phyloP scores from a whole-genome alignment of 53 echinoderm and acorn worm species.

The Luidia sarsii region DNA sequence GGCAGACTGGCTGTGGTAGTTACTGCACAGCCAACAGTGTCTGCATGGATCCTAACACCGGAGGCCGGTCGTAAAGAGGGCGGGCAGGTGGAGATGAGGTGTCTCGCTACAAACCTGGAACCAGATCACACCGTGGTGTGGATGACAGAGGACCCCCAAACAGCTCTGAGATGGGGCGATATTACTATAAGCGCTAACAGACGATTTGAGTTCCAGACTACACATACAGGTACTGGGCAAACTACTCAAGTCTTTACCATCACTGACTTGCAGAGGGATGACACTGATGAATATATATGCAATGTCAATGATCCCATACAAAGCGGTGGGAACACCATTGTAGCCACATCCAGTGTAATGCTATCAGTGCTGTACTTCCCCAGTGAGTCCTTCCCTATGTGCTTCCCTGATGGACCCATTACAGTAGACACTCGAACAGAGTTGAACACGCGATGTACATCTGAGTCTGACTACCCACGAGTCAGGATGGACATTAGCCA shows the following conservation, averaged over 20 bases:
- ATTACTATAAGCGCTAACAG: background rate
- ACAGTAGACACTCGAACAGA: constrained; percentile 15
- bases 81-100: constrained; percentile 15
- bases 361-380: constrained; percentile 41
- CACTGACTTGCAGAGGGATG: background rate
- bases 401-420: constrained; percentile 43
- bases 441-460: background rate
- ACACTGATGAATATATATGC: constrained; percentile 7
- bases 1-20: constrained; percentile 14
- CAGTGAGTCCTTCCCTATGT: constrained; percentile 2
- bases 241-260: constrained; percentile 4
- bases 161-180: background rate
- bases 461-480: background rate
- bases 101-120: constrained; percentile 20
- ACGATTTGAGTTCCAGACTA: constrained; percentile 11
- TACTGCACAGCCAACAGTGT: constrained; percentile 17
- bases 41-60: constrained; percentile 8
- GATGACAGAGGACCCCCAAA: background rate
- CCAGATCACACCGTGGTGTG: background rate
- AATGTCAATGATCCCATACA: background rate
- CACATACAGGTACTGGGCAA: background rate
- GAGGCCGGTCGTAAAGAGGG: constrained; percentile 28
- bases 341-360: background rate
- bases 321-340: background rate
- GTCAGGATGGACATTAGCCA: background rate